phyloP scores from a whole-genome alignment of 2,888 invertebrate species.

The Vanessa cardui region DNA sequence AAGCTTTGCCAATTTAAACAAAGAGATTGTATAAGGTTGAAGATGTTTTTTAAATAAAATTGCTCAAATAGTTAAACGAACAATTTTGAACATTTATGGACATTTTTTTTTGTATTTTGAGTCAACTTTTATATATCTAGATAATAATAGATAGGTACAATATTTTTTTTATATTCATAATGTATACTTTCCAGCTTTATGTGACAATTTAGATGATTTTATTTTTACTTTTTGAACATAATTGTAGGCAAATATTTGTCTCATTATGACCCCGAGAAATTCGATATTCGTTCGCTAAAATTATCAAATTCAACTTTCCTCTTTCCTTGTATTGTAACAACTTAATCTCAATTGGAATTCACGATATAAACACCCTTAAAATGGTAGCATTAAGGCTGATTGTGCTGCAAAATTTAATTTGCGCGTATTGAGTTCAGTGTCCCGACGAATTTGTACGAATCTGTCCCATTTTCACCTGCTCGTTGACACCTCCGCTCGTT shows the following conservation, averaged over 20 bases:
- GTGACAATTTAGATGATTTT: background rate
- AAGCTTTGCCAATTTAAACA: background rate
- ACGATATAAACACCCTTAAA: slow-evolving; percentile 17
- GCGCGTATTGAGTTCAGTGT: slow-evolving; percentile 16
- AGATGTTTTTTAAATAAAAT: background rate
- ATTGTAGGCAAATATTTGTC: slow-evolving; percentile 20
- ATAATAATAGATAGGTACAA: too few relatives aligned
- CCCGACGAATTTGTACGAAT: slow-evolving; percentile 32
- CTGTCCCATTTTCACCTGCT: slow-evolving; percentile 43
- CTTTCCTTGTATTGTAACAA: slow-evolving; percentile 17
- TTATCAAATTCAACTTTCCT: slow-evolving; percentile 36
- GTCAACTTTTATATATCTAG: too few relatives aligned
- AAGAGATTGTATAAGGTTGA: background rate
- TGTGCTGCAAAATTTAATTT: slow-evolving; percentile 26
- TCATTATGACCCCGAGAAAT: slow-evolving; percentile 20
- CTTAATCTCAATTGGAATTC: background rate
- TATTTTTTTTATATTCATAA: too few relatives aligned
- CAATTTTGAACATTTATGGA: background rate
- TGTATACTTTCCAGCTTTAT: background rate
- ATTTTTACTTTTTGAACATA: background rate
- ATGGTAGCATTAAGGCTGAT: slow-evolving; percentile 14
- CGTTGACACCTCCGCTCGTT: slow-evolving; percentile 39
- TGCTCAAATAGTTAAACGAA: too few relatives aligned
- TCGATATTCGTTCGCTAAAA: slow-evolving; percentile 30
- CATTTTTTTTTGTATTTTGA: background rate